Evolutionary conservation across 2,113 vertebrate species (phyloP).

Genomic region (Tragelaphus scriptus): DNA sequence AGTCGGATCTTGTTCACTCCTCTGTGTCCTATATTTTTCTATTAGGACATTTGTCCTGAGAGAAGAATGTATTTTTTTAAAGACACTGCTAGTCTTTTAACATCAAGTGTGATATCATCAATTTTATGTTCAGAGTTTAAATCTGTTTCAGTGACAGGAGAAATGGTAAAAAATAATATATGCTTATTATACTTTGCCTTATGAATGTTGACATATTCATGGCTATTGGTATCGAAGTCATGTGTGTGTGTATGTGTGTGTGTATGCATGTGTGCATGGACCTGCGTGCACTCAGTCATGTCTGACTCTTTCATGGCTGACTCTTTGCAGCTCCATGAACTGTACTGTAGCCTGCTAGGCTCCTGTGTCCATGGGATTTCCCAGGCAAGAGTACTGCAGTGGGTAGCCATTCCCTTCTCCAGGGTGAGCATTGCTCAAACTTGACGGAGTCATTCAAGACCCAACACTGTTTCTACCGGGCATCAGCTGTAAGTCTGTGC

Average conservation of each 20-base stretch:
- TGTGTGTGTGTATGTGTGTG: neutral
- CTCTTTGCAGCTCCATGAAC: neutral
- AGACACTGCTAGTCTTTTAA: neutral
- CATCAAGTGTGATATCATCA: neutral
- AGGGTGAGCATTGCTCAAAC: neutral
- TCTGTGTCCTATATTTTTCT: neutral
- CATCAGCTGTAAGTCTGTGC: neutral
- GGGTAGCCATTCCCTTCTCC: neutral
- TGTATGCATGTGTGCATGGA: accelerated
- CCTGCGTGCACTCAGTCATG: neutral
- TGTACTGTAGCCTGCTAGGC: neutral
- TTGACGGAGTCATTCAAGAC: neutral
- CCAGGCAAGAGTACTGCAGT: neutral
- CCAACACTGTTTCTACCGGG: accelerated
- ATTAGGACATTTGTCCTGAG: neutral
- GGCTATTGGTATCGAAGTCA: neutral
- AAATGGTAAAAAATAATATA: neutral
- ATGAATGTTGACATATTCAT: neutral
- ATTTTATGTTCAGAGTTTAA: neutral
- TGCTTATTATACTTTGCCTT: neutral
- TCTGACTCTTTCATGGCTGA: neutral
- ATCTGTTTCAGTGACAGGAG: neutral
- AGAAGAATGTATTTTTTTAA: neutral
- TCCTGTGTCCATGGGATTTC: neutral
- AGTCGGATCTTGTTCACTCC: neutral